Conservation (phyloP, 2,797 vertebrate species). For the Astyanax mexicanus region DNA sequence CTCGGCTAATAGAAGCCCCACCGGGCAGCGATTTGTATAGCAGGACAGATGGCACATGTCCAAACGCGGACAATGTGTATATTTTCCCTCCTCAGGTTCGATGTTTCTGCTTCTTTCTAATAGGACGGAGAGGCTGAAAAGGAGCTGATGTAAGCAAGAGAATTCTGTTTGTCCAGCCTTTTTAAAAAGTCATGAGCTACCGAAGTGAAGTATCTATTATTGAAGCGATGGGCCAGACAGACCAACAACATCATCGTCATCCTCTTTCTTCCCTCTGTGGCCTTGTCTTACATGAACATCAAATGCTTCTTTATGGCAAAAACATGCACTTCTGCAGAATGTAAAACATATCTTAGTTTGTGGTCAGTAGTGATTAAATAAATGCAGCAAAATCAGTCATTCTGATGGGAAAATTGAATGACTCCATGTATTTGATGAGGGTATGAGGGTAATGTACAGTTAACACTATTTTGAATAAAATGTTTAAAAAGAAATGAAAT, state of each 20-base stretch:
- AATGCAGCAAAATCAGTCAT: too few relatives aligned
- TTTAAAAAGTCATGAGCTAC: constrained; percentile 52
- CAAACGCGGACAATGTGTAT: constrained; percentile 23
- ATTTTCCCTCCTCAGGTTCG: constrained; percentile 34
- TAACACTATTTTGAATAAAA: too few relatives aligned
- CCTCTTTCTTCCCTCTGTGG: constrained; percentile 3
- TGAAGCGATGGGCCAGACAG: constrained; percentile 31
- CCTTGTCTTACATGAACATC: too few relatives aligned
- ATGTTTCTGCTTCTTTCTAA: constrained; percentile 34
- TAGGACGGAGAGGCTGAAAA: not conserved
- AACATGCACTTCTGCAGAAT: too few relatives aligned
- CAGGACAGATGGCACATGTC: constrained; percentile 48
- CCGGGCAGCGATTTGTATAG: constrained; percentile 51
- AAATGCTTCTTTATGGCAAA: too few relatives aligned
- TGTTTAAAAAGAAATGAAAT: too few relatives aligned
- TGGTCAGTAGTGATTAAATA: too few relatives aligned
- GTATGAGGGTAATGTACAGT: too few relatives aligned
- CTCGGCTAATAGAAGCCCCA: constrained; percentile 55
- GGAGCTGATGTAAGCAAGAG: constrained; percentile 42
- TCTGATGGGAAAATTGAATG: too few relatives aligned
- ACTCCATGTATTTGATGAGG: too few relatives aligned
- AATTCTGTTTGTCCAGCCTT: constrained; percentile 44
- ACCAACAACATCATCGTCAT: constrained; percentile 13
- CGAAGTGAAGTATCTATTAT: constrained; percentile 50
- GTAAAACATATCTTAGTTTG: too few relatives aligned